Base-by-base conservation (phyloP, 2,888 invertebrate species). In the Nomada flava region DNA sequence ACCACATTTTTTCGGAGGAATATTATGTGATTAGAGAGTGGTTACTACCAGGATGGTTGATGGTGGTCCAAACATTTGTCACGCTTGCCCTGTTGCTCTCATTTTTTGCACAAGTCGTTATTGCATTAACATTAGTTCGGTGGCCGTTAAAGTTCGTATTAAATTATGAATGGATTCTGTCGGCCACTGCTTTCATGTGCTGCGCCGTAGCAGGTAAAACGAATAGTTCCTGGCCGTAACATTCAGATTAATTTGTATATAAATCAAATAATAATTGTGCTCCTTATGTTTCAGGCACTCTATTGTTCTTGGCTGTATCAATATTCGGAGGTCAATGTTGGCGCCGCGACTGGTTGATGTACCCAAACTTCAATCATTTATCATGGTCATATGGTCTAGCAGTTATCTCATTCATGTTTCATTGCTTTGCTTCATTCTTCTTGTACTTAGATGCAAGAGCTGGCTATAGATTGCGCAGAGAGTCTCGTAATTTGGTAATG, bases 381-480 rank as follows among this genome's bases (percentile, higher is more conserved):
- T 98, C 98, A 5, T 99, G 98, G 98, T 98, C 98, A 0, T 99
- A 97, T 92, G 98, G 97, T 29, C 95, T 98, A 91, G 97, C 97
- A 44, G 97, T 98, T 29, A 95, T 98, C 60, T 96, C 98, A 4
- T 96, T 96, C 90, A 95, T 97, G 89, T 94, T 95, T 87, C 95
- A 95, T 93, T 95, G 95, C 71, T 92, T 96, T 72, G 97, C 97
- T 11, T 96, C 97, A 2, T 94, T 96, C 60, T 95, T 96, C 59
- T 91, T 98, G 44, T 97, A 96, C 90, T 95, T 96, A 84, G 98
- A 98, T 89, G 95, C 97, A 0, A 95, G 95, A 71, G 95, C 96
- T 85, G 95, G 97, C 47, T 97, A 97, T 88, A 96, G 97, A 90
- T 93, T 96, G 77, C 96, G 97, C 59, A 95, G 95, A 64, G 97